Evolutionary conservation across 2,888 invertebrate species (phyloP), one percentile per base, ranked within the genome.

Genomic region (Microctonus brassicae): DNA sequence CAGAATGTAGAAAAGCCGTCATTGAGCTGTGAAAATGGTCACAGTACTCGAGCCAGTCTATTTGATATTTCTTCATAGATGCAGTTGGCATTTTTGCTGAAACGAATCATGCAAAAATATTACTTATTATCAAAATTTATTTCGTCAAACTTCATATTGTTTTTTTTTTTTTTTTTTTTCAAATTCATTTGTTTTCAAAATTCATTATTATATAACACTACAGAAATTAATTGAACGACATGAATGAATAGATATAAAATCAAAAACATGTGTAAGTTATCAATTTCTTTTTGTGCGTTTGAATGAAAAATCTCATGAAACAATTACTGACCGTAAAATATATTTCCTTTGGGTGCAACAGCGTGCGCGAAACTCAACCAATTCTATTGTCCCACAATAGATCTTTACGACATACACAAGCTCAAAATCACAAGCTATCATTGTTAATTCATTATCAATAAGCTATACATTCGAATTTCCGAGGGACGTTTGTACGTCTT

Each of bases 41-140:
- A 81, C 93, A 92, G 89, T 94, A 95, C 78, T 95, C 94, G 88
- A 95, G 94, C 95, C 95, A 95, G 90, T 95, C 95, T 67, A 95
- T 90, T 88, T 95, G 95, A 88, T 95, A 95, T 81, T 95, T 95
- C 88, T 95, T 95, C 81, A 90, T 88, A 57, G 88, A 89, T 52
- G 89, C 86, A 75, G 88, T 87, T 36, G 90, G 89, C 90, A 90
- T 90, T 80, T 82, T 88, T 75, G 82, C 84, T 81, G 78, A 69
- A 70, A 75, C 17, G 13, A 29, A 9, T 11, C 11, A 63, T 29
- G n/a, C n/a, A n/a, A 22, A 13, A n/a, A 47, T 13, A 11, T 24
- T 62, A 42, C 9, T 2, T 53, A 22, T 36, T 1, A 13, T 52
- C n/a, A 11, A 2, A 26, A 29, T 55, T 11, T 11, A 20, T 20